Conservation (phyloP, 2,888 invertebrate genomes). For the Hermaeophaga mercurialis region DNA sequence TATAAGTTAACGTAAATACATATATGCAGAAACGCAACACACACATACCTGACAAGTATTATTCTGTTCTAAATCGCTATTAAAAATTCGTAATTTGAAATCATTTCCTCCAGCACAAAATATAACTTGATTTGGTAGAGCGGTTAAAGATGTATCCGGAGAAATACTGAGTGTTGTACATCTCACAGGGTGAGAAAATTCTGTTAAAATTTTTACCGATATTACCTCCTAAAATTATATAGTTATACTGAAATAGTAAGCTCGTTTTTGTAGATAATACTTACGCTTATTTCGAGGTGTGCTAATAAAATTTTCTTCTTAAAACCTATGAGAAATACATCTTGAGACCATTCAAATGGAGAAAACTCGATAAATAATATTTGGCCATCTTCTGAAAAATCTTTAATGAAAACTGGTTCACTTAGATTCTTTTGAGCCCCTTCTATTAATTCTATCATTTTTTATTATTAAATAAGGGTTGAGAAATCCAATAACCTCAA, state of each 20-base stretch:
- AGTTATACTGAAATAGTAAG: constrained; percentile 5
- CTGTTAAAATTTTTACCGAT: constrained; percentile 61
- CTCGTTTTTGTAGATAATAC: constrained; percentile 19
- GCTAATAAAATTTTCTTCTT: constrained; percentile 63
- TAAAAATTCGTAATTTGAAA: constrained; percentile 62
- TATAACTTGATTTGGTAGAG: constrained; percentile 63
- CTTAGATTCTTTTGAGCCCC: constrained; percentile 36
- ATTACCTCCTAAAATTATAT: constrained; percentile 57
- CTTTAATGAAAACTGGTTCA: constrained; percentile 54
- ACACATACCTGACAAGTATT: constrained; percentile 58
- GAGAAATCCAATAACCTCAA: too few relatives aligned
- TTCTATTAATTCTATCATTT: constrained; percentile 22
- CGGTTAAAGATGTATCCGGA: constrained; percentile 65
- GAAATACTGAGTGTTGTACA: constrained; percentile 65
- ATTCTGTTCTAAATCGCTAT: constrained; percentile 61
- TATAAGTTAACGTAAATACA: constrained; percentile 41
- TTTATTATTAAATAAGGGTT: too few relatives aligned
- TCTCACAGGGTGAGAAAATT: constrained; percentile 62
- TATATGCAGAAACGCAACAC: background rate
- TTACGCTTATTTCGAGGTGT: constrained; percentile 60
- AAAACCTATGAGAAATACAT: constrained; percentile 66
- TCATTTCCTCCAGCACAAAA: constrained; percentile 64
- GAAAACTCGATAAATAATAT: constrained; percentile 66
- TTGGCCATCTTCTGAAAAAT: constrained; percentile 59
- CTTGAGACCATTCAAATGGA: constrained; percentile 68